Base-by-base conservation (phyloP, 2,113 vertebrate species). In the Festucalex cinctus region DNA sequence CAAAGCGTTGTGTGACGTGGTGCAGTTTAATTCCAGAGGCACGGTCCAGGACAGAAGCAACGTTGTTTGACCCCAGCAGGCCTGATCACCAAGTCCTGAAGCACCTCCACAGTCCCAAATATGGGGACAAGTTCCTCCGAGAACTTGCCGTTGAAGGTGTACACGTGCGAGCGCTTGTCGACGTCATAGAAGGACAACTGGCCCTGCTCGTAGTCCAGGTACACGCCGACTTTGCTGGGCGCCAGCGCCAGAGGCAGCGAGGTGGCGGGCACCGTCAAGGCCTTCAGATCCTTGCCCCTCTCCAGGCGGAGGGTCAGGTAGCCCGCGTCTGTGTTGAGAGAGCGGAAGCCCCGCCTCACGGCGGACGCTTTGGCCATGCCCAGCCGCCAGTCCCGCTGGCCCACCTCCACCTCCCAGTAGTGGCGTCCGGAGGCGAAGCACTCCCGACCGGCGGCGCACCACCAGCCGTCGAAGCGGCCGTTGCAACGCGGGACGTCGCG, bases 371-470 rank as follows among this genome's bases (percentile, higher is more conserved):
- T 88, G 70, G 93, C 95, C 79, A 96, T 91, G 0, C 96, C 96
- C 0, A 98, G 90, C 20, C 95, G 91, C 96, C 96, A 98, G 66
- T 95, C 95, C 0, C 94, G 91, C 8, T 92, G 74, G 0, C 95
- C 89, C 0, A 91, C 91, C 74, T 94, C 91, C 70, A 94, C 92
- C 74, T 95, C 94, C 94, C 94, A 95, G 88, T 89, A 94, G 71
- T 90, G 88, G 9, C 91, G 88, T 0, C 94, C 94, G 0, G 83
- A 85, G 44, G 69, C 1, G 79, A 89, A 93, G 28, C 85, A 73
- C 32, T 88, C 75, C 9, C 1, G 66, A 24, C 79, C 92, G 28
- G 87, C 65, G 0, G 91, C 92, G 6, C 93, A 94, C 41, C 87
- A 89, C 88, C 81, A 84, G 66, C 89, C 86, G 28, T 92, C 76